A percentile compares a stretch with the other conserved stretches of the same genome.
These are phyloP conservation scores for Schizopygopsis malacanthus DNA, from an alignment of 2,797 vertebrate species.

Conservation along the genomic window DNA sequence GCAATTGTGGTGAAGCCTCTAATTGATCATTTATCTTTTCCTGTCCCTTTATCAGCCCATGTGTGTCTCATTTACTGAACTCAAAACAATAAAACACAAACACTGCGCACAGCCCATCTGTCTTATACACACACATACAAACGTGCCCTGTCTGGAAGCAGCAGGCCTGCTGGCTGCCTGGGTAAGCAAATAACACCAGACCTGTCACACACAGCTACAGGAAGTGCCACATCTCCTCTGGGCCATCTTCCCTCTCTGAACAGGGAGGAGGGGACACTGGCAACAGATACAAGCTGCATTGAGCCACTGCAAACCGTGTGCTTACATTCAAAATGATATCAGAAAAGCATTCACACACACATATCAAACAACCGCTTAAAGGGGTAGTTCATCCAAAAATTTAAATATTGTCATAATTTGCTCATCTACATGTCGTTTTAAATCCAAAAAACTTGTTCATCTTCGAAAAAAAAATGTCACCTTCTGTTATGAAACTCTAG, in stretches of 20 bases:
- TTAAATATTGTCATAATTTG: neutral
- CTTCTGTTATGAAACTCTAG: neutral
- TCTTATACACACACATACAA: conserved; percentile 43
- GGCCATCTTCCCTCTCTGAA: conserved; percentile 55
- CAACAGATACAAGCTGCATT: conserved; percentile 52
- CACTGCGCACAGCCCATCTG: conserved; percentile 42
- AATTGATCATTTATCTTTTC: conserved; percentile 54
- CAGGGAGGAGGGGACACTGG: conserved; percentile 48
- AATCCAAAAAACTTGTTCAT: neutral
- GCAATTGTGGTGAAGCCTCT: conserved; percentile 45
- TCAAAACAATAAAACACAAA: conserved; percentile 48
- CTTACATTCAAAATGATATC: conserved; percentile 46
- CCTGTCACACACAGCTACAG: conserved; percentile 59
- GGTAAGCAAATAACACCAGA: conserved; percentile 56
- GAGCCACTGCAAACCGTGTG: conserved; percentile 46
- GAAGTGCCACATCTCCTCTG: conserved; percentile 61
- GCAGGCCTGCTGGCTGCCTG: conserved; percentile 46
- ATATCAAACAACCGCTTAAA: conserved; percentile 28
- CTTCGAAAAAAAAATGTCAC: neutral
- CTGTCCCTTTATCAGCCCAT: conserved; percentile 53
- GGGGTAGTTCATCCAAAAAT: neutral
- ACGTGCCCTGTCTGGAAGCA: conserved; percentile 13
- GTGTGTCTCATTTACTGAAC: conserved; percentile 57
- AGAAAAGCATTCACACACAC: conserved; percentile 31
- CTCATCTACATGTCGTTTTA: neutral